Conservation (phyloP, 2,888 invertebrate species). For the Dasysyrphus tricinctus region DNA sequence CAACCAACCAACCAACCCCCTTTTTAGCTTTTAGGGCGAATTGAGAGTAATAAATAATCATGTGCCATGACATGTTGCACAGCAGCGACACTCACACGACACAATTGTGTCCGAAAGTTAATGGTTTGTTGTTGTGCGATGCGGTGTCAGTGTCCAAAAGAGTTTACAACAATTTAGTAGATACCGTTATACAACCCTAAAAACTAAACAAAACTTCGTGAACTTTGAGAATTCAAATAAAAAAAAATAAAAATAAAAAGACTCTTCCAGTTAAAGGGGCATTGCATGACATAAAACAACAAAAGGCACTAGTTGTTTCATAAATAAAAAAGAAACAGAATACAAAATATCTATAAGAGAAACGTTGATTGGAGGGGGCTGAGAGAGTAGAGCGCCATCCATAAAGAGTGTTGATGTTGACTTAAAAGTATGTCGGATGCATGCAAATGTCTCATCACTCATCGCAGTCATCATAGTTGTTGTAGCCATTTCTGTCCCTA, state of each 20-base stretch:
- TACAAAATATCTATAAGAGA: conserved; percentile 24
- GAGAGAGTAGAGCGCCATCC: conserved; percentile 38
- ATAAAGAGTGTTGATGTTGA: conserved; percentile 73
- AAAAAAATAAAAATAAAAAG: conserved; percentile 12
- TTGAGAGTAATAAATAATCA: conserved; percentile 54
- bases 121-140: conserved; percentile 28
- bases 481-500: conserved; percentile 11
- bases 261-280: conserved; percentile 33
- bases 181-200: conserved; percentile 9
- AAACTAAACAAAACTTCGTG: conserved; percentile 33
- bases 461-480: conserved; percentile 26
- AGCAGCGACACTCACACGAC: conserved; percentile 46
- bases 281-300: conserved; percentile 67
- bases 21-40: neutral
- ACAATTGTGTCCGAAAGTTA: conserved; percentile 47
- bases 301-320: conserved; percentile 37
- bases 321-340: neutral
- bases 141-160: conserved; percentile 43
- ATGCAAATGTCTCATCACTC: conserved; percentile 74
- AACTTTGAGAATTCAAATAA: conserved; percentile 4
- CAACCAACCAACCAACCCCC: neutral
- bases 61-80: conserved; percentile 59
- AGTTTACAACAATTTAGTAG: conserved; percentile 21
- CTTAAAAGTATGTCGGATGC: conserved; percentile 73
- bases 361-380: no score